Conservation (phyloP, 1,140 invertebrate genomes). For the Araneus ventricosus region DNA sequence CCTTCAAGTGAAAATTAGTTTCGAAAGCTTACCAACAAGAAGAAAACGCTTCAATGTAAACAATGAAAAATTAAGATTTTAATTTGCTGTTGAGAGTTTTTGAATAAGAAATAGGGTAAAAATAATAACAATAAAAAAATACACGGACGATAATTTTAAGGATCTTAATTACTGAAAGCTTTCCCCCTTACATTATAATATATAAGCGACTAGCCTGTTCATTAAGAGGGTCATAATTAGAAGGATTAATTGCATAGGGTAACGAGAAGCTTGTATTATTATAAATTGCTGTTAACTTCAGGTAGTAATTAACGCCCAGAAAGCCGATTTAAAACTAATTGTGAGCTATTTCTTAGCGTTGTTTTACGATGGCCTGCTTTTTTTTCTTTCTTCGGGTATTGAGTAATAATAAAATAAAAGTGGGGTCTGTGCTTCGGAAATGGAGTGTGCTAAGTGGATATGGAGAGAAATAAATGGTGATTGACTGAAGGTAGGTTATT, state of each 20-base stretch:
- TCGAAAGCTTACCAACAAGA: slow-evolving; percentile 10
- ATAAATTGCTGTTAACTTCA: slow-evolving; percentile 56
- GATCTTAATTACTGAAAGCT: slow-evolving; percentile 32
- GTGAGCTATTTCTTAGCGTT: slow-evolving; percentile 51
- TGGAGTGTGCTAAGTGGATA: background rate
- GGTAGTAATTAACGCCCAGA: slow-evolving; percentile 54
- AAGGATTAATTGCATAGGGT: slow-evolving; percentile 39
- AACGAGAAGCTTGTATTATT: slow-evolving; percentile 54
- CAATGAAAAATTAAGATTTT: slow-evolving; percentile 55
- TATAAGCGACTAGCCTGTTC: background rate
- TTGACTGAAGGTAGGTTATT: slow-evolving; percentile 10
- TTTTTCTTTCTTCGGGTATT: background rate
- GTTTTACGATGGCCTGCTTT: background rate
- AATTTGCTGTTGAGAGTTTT: slow-evolving; percentile 39
- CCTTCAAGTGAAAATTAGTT: slow-evolving; percentile 6
- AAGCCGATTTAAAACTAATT: slow-evolving; percentile 65
- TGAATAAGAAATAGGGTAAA: background rate
- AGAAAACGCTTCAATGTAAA: slow-evolving; percentile 31
- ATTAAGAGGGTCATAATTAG: slow-evolving; percentile 33
- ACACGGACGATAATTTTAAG: slow-evolving; percentile 40
- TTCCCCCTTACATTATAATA: background rate
- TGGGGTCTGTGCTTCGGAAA: background rate
- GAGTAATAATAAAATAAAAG: slow-evolving; percentile 27
- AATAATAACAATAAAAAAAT: background rate
- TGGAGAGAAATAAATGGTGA: slow-evolving; percentile 19